phyloP scores from a whole-genome alignment of 2,888 invertebrate species.

The Perizoma flavofasciatum region DNA sequence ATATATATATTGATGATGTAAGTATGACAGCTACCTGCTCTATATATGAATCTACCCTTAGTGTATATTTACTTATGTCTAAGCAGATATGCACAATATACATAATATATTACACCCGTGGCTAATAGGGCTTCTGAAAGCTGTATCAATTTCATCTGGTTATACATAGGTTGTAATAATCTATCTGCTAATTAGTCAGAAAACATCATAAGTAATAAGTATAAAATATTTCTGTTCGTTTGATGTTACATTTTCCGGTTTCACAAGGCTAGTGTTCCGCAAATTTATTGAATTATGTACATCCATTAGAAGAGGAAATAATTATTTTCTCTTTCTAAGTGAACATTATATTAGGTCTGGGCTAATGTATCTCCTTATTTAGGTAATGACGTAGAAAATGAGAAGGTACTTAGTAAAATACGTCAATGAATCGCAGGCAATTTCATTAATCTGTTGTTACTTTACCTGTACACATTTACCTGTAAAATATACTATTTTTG shows the following conservation, averaged over 20 bases:
- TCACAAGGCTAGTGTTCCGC: conserved; percentile 1
- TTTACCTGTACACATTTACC: neutral
- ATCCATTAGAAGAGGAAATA: conserved; percentile 16
- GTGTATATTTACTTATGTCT: no score
- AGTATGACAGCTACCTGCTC: no score
- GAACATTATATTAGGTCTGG: neutral
- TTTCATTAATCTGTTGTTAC: neutral
- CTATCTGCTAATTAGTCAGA: conserved; percentile 14
- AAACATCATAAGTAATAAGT: conserved; percentile 7
- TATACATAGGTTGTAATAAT: conserved; percentile 13
- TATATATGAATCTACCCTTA: no score
- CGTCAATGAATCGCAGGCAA: neutral
- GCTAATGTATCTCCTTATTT: no score
- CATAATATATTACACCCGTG: conserved; percentile 7
- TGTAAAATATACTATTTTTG: neutral
- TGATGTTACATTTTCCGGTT: conserved; percentile 19
- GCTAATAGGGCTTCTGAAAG: conserved; percentile 3
- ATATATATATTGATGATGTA: no score
- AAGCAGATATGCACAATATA: no score
- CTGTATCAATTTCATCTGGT: conserved; percentile 7
- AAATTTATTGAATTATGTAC: conserved; percentile 20
- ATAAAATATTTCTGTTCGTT: conserved; percentile 16
- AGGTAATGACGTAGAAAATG: no score
- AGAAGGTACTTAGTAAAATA: no score
- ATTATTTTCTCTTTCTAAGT: conserved; percentile 20